Evolutionary conservation across 2,888 invertebrate species (phyloP), one percentile per base, ranked within the genome.

Genomic region (Tanytarsus gracilentus): DNA sequence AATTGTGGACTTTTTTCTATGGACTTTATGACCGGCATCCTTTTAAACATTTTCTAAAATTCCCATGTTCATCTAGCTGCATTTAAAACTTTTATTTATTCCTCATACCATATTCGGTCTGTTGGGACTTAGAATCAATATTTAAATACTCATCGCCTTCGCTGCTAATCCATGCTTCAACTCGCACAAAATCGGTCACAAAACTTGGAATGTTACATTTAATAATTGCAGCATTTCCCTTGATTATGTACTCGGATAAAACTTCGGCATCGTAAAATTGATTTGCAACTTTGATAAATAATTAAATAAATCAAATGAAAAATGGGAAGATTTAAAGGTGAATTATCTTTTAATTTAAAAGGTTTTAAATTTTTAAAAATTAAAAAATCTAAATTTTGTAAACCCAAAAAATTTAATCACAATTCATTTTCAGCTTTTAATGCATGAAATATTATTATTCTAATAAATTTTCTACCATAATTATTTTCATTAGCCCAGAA

Each of bases 181-280:
- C 92, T 71, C 84, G 84, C 56, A 95, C 88, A 75, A 92, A 94
- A 77, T 94, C 93, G 48, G 88, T 85, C 62, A 91, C 89, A 73
- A 91, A 92, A 64, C 88, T 88, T 26, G 92, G 91, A 68, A 92
- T 90, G 69, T 87, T 89, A 76, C 91, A 92, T 74, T 90, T 90
- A 49, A 92, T 76, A 61, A 91, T 86, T 9, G 90, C 91, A 27
- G 88, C 85, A 71, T 92, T 92, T 58, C 91, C 90, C 66, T 85
- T 81, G 67, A 92, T 91, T 44, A 91, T 90, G 75, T 91, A 90
- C 72, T 92, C 91, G 64, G 90, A 89, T 65, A 90, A 88, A 66
- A 87, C 86, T 76, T 91, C 90, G 40, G 88, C 86, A 74, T 90
- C 88, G 73, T 89, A 92, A 72, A 85, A 88, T 75, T 92, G 90